phyloP scores from a whole-genome alignment of 2,113 vertebrate species.

The Rhizomys pruinosus region DNA sequence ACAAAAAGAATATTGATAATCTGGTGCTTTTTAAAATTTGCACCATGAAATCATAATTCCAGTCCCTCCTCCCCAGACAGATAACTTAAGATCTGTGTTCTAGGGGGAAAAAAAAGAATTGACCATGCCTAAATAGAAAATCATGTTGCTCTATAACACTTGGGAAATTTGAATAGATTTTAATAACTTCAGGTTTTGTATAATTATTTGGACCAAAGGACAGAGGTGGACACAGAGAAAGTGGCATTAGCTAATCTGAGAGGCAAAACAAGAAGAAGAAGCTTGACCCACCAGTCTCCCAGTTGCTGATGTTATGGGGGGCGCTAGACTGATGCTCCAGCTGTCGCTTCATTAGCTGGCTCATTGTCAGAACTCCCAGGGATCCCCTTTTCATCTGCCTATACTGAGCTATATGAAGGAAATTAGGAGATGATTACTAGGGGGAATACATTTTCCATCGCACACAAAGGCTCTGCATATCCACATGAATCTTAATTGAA shows the following conservation, averaged over 20 bases:
- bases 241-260: constrained; percentile 72
- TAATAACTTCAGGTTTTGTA: constrained; percentile 9
- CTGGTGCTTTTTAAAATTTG: neutral
- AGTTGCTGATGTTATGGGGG: constrained; percentile 98
- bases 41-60: constrained; percentile 41
- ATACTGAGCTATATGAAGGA: constrained; percentile 94
- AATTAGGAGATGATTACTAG: constrained; percentile 83
- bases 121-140: neutral
- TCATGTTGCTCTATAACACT: neutral
- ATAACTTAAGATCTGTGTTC: constrained; percentile 32
- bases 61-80: constrained; percentile 35
- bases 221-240: constrained; percentile 59
- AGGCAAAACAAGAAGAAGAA: constrained; percentile 83
- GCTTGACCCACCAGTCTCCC: constrained; percentile 95
- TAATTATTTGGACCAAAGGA: constrained; percentile 52
- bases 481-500: constrained; percentile 41
- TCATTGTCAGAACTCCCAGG: constrained; percentile 97
- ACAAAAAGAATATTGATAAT: constrained; percentile 13
- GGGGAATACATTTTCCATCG: constrained; percentile 79
- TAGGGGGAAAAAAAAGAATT: neutral
- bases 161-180: constrained; percentile 10
- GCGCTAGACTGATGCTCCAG: constrained; percentile 99
- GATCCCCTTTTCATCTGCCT: constrained; percentile 98
- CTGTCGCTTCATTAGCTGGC: constrained; percentile 98
- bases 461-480: constrained; percentile 79